Base-by-base conservation (phyloP, 2,888 invertebrate species). In the Epirrhoe alternata region DNA sequence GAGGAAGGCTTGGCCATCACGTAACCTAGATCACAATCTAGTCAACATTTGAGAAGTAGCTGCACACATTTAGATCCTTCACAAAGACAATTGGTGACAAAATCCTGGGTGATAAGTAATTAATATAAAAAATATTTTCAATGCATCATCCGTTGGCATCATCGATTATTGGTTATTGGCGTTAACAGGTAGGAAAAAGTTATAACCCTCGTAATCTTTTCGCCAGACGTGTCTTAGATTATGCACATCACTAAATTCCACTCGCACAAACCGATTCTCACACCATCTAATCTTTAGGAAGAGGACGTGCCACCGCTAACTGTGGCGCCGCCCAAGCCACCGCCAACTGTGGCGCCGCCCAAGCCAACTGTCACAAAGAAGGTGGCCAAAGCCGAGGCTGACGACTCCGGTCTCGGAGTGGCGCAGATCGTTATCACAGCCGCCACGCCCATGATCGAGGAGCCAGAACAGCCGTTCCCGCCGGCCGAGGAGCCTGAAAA, bases 391-490 rank as follows among this genome's bases (percentile, higher is more conserved):
- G 88, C 84, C 89, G 89, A 89, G 75, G 84, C 94, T 6, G 86
- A 87, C 75, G 95, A 95, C 74, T 93, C 95, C 76, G 96, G 96
- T 76, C 94, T 97, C 71, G 97, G 97, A 70, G 97, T 97, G 77
- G 97, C 97, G 60, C 97, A 97, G 88, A 98, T 98, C 78, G 97
- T 98, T 66, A 98, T 98, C 86, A 98, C 98, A 54, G 98, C 98
- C 61, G 98, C 98, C 72, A 98, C 98, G 51, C 98, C 98, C 52
- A 97, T 97, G 97, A 93, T 96, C 79, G 98, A 98, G 89, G 97
- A 97, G 82, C 95, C 97, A 49, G 97, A 97, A 75, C 96, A 95
- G 82, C 95, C 96, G 42, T 97, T 97, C 90, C 97, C 97, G 12
- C 95, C 96, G 6, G 52, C 74, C 4, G 79, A 78, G 7, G 94